Evolutionary conservation across 2,797 vertebrate species (phyloP).

Genomic region (Bradypodion pumilum): DNA sequence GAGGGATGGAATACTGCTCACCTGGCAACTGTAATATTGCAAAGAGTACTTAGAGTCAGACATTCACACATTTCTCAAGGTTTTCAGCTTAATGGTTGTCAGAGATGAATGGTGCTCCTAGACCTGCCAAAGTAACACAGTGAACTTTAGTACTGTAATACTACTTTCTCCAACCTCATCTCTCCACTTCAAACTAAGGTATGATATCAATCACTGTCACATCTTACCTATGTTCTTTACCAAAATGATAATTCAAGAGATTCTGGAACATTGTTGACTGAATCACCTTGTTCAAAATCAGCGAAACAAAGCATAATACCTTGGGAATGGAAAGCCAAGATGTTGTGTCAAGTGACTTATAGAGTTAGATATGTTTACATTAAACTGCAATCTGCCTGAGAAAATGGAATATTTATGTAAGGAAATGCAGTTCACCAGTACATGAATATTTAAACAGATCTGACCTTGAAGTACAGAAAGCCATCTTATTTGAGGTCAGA

Average conservation of each 20-base stretch:
- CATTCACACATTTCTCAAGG: no score
- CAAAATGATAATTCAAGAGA: background rate
- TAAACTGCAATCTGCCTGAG: slow-evolving; percentile 25
- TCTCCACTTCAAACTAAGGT: background rate
- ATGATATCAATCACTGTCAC: background rate
- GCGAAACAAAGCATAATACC: background rate
- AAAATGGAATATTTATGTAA: slow-evolving; percentile 32
- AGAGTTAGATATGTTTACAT: slow-evolving; percentile 13
- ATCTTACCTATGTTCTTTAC: background rate
- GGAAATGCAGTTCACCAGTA: slow-evolving; percentile 1
- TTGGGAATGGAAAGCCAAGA: background rate
- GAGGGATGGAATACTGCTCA: no score
- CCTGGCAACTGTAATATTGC: no score
- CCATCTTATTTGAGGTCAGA: background rate
- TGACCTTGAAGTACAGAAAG: slow-evolving; percentile 15
- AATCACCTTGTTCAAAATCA: background rate
- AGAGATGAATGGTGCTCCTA: background rate
- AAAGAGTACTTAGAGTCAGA: no score
- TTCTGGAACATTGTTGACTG: background rate
- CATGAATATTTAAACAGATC: slow-evolving; percentile 31
- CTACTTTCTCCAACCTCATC: no score
- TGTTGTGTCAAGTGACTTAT: slow-evolving; percentile 1
- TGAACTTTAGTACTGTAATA: background rate
- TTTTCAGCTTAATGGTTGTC: background rate
- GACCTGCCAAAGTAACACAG: no score